A percentile compares a stretch with the other conserved stretches of the same genome.
phyloP scores from a whole-genome alignment of 2,797 vertebrate species.

The Avahi laniger region DNA sequence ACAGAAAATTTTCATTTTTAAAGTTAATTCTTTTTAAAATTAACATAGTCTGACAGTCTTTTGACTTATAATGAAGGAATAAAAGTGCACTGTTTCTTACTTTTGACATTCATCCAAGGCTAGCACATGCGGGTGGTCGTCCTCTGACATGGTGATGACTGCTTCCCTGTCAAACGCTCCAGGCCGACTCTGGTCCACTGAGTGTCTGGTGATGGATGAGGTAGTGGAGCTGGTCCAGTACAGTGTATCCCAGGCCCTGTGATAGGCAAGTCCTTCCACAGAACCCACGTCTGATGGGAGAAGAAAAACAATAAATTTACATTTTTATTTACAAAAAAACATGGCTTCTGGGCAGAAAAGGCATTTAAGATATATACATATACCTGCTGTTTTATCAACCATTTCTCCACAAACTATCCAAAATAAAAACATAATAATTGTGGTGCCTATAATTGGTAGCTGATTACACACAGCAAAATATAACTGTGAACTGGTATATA shows the following conservation, averaged over 20 bases:
- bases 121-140: slow-evolving; percentile 96
- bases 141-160: slow-evolving; percentile 95
- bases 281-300: slow-evolving; percentile 92
- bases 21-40: not conserved
- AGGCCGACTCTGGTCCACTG: slow-evolving; percentile 90
- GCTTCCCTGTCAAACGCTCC: slow-evolving; percentile 91
- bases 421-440: not conserved
- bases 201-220: slow-evolving; percentile 95
- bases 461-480: not conserved
- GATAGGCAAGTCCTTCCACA: slow-evolving; percentile 97
- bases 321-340: not conserved
- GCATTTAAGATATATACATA: not conserved
- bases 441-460: not conserved
- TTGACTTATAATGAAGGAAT: not conserved
- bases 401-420: not conserved
- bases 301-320: slow-evolving; percentile 58
- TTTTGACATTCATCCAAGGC: slow-evolving; percentile 97
- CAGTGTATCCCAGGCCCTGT: slow-evolving; percentile 94
- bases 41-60: not conserved
- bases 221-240: slow-evolving; percentile 99
- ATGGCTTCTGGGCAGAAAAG: not conserved
- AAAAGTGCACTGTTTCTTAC: slow-evolving; percentile 82
- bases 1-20: not conserved
- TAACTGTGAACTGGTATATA: not conserved
- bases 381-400: not conserved